Evolutionary conservation across 2,113 vertebrate genomes (phyloP).

Genomic region (Callithrix jacchus): DNA sequence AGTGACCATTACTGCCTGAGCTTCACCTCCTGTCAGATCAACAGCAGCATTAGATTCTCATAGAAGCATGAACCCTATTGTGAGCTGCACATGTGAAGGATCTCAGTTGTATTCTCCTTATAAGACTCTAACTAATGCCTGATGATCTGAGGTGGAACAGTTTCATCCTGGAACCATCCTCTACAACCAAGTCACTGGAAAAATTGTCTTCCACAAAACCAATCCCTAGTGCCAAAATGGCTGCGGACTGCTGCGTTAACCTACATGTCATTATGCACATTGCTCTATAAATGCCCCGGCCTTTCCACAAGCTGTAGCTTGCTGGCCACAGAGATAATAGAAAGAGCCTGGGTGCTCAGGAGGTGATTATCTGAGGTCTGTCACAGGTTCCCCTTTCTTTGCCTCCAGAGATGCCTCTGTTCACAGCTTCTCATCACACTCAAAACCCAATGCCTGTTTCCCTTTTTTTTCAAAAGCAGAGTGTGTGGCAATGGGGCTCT

Average conservation of each 20-base stretch:
- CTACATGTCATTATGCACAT: not conserved
- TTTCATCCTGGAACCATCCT: too few species aligned
- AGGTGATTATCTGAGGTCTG: not conserved
- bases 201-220: too few species aligned
- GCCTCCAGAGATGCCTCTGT: slow-evolving; percentile 12
- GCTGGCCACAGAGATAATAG: not conserved
- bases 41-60: too few species aligned
- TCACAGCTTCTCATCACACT: slow-evolving; percentile 34
- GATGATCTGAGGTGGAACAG: too few species aligned
- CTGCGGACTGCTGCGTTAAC: not conserved
- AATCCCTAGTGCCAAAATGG: too few species aligned
- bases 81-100: too few species aligned
- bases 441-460: slow-evolving; percentile 33
- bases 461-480: slow-evolving; percentile 47
- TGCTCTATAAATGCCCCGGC: not conserved
- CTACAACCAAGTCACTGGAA: too few species aligned
- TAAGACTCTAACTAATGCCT: too few species aligned
- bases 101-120: too few species aligned
- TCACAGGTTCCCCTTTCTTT: slow-evolving; percentile 31
- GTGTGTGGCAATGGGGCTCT: slow-evolving; percentile 61
- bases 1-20: too few species aligned
- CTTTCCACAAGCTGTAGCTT: not conserved
- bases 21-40: too few species aligned
- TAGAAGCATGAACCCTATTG: too few species aligned
- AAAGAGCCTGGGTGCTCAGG: not conserved